Evolutionary conservation across 2,113 vertebrate genomes (phyloP).

Genomic region (Hydropotes inermis): DNA sequence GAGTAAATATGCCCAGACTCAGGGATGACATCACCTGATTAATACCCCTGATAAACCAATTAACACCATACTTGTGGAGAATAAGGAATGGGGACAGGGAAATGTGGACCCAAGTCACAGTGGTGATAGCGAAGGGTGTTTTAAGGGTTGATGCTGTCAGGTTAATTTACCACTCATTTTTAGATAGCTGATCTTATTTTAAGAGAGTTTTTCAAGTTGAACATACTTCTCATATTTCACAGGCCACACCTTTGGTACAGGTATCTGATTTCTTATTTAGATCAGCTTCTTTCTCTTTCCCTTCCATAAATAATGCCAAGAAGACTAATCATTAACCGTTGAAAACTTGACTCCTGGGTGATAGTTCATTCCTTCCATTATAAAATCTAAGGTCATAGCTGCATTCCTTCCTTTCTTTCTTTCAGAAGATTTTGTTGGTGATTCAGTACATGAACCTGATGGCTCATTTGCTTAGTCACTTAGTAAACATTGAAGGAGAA

Average conservation of each 20-base stretch:
- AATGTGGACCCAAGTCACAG: not conserved
- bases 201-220: constrained; percentile 19
- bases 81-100: not conserved
- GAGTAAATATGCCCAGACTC: not conserved
- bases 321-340: not conserved
- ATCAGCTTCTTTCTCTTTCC: not conserved
- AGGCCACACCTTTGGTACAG: not conserved
- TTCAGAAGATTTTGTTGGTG: not conserved
- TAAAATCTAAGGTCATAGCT: not conserved
- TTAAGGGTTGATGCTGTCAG: not conserved
- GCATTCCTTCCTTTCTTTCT: not conserved
- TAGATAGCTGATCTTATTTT: not conserved
- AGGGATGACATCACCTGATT: not conserved
- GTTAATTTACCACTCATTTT: not conserved
- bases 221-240: constrained; percentile 24
- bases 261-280: not conserved
- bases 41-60: not conserved
- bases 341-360: not conserved
- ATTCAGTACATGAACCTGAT: not conserved
- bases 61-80: not conserved
- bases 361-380: not conserved
- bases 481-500: not conserved
- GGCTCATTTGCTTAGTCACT: constrained; percentile 15
- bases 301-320: not conserved
- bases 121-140: not conserved